Conservation (phyloP, 2,888 invertebrate species). For the Rhamphomyia laevipes region DNA sequence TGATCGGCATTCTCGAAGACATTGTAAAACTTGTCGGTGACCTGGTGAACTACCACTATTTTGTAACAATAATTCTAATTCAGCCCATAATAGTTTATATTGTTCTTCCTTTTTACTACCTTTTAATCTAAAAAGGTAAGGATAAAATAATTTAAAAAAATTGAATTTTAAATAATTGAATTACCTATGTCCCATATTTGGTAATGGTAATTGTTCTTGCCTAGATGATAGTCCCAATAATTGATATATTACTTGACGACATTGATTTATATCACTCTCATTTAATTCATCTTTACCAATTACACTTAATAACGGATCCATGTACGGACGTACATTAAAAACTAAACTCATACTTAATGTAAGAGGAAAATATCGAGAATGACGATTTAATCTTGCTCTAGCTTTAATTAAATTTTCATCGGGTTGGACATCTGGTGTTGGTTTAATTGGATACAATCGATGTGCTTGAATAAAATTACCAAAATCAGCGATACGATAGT, state of each 20-base stretch:
- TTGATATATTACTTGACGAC: conserved; percentile 72
- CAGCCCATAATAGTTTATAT: conserved; percentile 81
- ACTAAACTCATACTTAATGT: conserved; percentile 81
- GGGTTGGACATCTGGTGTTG: conserved; percentile 26
- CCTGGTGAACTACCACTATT: conserved; percentile 64
- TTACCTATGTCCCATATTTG: conserved; percentile 53
- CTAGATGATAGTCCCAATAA: conserved; percentile 70
- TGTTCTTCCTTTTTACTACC: conserved; percentile 69
- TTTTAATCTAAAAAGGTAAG: conserved; percentile 22
- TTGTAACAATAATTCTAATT: conserved; percentile 72
- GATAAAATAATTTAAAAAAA: neutral
- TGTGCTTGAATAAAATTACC: conserved; percentile 79
- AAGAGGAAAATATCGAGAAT: conserved; percentile 79
- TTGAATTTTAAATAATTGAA: conserved; percentile 9
- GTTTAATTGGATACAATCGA: conserved; percentile 59
- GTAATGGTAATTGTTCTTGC: conserved; percentile 67
- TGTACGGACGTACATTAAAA: conserved; percentile 66
- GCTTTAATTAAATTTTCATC: conserved; percentile 45
- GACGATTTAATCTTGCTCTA: conserved; percentile 56
- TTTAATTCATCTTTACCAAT: conserved; percentile 72
- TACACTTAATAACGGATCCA: conserved; percentile 67
- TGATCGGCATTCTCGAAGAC: conserved; percentile 62
- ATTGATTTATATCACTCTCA: conserved; percentile 77
- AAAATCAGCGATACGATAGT: conserved; percentile 78
- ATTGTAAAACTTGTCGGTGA: conserved; percentile 66